Percentiles rank a stretch among this genome's conserved stretches.
phyloP scores from a whole-genome alignment of 2,113 vertebrate genomes.

The Gyps fulvus region DNA sequence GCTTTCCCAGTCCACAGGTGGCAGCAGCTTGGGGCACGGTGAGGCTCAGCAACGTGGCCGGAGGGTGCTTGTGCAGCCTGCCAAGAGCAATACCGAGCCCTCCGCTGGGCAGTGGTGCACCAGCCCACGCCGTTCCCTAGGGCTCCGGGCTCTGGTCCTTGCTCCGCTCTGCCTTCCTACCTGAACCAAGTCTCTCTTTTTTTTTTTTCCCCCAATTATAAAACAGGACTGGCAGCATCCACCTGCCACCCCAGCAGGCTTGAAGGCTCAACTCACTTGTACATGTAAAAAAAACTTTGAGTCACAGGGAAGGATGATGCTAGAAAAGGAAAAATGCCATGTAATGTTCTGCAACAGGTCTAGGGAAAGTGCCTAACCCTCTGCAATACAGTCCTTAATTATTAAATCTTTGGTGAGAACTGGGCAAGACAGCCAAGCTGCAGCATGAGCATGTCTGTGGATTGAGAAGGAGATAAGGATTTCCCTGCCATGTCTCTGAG shows the following conservation, averaged over 20 bases:
- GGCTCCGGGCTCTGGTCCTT: neutral
- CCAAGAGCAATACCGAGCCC: neutral
- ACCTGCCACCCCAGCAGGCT: neutral
- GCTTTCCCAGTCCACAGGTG: neutral
- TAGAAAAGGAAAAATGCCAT: neutral
- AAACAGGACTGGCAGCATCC: neutral
- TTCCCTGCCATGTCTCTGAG: neutral
- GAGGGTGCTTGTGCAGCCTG: neutral
- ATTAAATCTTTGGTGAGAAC: neutral
- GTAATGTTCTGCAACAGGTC: neutral
- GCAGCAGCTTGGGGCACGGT: neutral
- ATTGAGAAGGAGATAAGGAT: neutral
- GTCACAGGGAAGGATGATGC: neutral
- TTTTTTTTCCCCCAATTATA: neutral
- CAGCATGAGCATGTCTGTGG: neutral
- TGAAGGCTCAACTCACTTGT: neutral
- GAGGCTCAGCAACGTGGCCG: accelerated
- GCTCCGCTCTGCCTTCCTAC: neutral
- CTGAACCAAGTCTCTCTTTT: neutral
- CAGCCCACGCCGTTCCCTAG: accelerated
- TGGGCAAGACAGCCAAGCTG: neutral
- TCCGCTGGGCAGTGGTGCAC: accelerated
- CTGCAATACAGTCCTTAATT: neutral
- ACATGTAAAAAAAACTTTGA: neutral
- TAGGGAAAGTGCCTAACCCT: neutral